phyloP scores from a whole-genome alignment of 2,113 vertebrate genomes.

The Erpornis zantholeuca region DNA sequence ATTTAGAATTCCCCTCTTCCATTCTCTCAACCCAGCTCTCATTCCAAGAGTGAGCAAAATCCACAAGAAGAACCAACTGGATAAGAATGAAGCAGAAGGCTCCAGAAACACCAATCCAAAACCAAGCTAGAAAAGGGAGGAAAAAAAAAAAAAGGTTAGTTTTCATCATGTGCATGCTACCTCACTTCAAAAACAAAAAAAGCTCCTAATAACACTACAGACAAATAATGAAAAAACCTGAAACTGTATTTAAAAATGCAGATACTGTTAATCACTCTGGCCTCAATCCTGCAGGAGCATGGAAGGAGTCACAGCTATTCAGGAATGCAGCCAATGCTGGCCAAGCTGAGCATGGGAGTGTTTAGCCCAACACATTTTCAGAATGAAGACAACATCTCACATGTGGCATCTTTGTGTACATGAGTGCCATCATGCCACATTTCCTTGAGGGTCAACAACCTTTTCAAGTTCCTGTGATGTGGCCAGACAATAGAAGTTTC shows the following conservation, averaged over 20 bases:
- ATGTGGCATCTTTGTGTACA: not conserved
- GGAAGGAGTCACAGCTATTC: not conserved
- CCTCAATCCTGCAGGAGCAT: not conserved
- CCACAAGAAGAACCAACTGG: conserved; percentile 90
- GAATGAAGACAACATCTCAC: not conserved
- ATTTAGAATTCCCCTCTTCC: conserved; percentile 83
- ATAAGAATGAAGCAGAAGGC: conserved; percentile 89
- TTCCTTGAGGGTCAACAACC: not conserved
- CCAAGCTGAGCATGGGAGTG: not conserved
- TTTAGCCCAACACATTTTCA: not conserved
- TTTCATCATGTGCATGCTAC: not conserved
- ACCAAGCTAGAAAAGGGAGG: conserved; percentile 78
- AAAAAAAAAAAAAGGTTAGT: not conserved
- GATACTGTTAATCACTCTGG: not conserved
- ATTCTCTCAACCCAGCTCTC: conserved; percentile 84
- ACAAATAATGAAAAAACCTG: not conserved
- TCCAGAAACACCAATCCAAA: conserved; percentile 78
- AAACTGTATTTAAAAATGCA: not conserved
- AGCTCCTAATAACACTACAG: not conserved
- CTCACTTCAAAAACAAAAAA: not conserved
- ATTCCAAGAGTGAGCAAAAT: conserved; percentile 90
- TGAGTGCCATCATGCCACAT: not conserved
- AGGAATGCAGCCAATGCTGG: not conserved
- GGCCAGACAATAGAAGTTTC: not conserved
- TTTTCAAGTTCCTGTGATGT: not conserved